phyloP scores from a whole-genome alignment of 2,888 invertebrate species.

The Amaurobius ferox region DNA sequence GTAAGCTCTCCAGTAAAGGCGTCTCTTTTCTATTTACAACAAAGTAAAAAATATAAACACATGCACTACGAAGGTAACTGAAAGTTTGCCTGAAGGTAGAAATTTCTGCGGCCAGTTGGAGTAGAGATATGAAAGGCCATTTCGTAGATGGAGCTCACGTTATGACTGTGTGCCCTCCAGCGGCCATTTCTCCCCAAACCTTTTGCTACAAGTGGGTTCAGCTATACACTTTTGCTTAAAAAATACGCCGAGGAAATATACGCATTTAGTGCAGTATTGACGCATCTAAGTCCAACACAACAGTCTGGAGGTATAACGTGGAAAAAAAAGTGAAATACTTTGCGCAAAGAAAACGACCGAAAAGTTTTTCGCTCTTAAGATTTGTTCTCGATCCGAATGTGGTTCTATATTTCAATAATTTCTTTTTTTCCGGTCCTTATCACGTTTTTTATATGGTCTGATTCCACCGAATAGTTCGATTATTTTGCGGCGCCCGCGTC shows the following conservation, averaged over 20 bases:
- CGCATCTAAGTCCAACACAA: slow-evolving; percentile 23
- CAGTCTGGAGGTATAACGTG: slow-evolving; percentile 4
- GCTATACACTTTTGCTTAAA: slow-evolving; percentile 20
- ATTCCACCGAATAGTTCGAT: slow-evolving; percentile 5
- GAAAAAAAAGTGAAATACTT: slow-evolving; percentile 37
- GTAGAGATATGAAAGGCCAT: slow-evolving; percentile 53
- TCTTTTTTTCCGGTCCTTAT: slow-evolving; percentile 17
- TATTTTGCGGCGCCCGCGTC: slow-evolving; percentile 1
- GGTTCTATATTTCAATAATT: slow-evolving; percentile 23
- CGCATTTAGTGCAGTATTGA: slow-evolving; percentile 36
- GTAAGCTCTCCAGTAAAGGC: slow-evolving; percentile 7
- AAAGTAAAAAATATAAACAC: slow-evolving; percentile 42
- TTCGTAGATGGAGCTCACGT: slow-evolving; percentile 43
- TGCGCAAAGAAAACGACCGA: slow-evolving; percentile 39
- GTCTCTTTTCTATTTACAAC: slow-evolving; percentile 18
- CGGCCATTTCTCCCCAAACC: slow-evolving; percentile 47
- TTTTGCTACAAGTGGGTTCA: slow-evolving; percentile 35
- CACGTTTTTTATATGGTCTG: slow-evolving; percentile 23
- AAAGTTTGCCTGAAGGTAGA: slow-evolving; percentile 30
- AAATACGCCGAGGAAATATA: slow-evolving; percentile 16
- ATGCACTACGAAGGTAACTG: slow-evolving; percentile 33
- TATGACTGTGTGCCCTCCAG: slow-evolving; percentile 49
- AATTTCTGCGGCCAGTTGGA: slow-evolving; percentile 46
- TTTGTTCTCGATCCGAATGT: slow-evolving; percentile 20
- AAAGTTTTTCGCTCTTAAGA: slow-evolving; percentile 28